Base-by-base conservation (phyloP, 2,113 vertebrate species). In the Pyxicephalus adspersus region DNA sequence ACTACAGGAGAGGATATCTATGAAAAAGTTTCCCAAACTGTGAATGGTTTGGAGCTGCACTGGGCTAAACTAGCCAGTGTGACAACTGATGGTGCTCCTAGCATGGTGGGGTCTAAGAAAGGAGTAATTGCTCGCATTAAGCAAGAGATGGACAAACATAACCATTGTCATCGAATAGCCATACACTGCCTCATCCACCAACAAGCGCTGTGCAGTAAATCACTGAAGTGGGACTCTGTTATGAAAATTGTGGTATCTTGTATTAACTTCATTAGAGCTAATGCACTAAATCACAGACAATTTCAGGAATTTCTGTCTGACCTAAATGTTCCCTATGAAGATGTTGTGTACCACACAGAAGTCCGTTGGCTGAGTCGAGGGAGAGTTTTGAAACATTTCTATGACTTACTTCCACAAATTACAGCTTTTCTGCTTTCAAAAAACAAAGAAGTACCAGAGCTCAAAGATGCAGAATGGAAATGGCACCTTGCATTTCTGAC, bases 221-320 rank as follows among this genome's bases (percentile, higher is more conserved):
- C 28, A 66, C 51, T 66, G 4, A 66, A 66, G 64, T 66, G 64
- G 64, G 64, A 66, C 64, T 66, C 51, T 52, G 51, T 52, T 52
- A 52, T 52, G 51, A 52, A 52, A 52, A 52, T 52, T 52, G 61
- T 64, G 61, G 61, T 25, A 17, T 13, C 61, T 26, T 64, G 61
- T 64, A 23, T 64, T 64, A 64, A 64, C 61, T 64, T 64, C 17
- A 64, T 64, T 64, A 64, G 13, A 26, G 23, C n/a, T 64, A 11
- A 64, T 65, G 22, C n/a, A n/a, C n/a, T n/a, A n/a, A n/a, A n/a
- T n/a, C n/a, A n/a, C n/a, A n/a, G n/a, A n/a, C n/a, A n/a, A n/a
- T n/a, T n/a, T n/a, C n/a, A n/a, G n/a, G n/a, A n/a, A n/a, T n/a
- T n/a, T n/a, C n/a, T n/a, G n/a, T n/a, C n/a, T n/a, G n/a, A n/a